phyloP scores from a whole-genome alignment of 1,140 invertebrate species.

The Triops longicaudatus region DNA sequence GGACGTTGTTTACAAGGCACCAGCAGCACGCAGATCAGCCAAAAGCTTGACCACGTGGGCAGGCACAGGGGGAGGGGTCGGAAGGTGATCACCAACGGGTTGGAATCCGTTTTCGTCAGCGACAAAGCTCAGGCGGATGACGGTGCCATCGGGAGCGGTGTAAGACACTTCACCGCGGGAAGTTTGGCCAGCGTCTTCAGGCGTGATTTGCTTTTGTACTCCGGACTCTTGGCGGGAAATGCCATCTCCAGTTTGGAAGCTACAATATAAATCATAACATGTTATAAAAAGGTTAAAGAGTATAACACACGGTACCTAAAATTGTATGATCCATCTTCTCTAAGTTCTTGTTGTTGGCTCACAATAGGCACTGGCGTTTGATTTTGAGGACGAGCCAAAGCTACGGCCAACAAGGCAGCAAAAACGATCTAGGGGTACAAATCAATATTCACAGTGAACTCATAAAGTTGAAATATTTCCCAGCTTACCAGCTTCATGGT shows the following conservation, averaged over 20 bases:
- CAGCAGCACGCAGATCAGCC: conserved; percentile 18
- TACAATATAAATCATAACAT: neutral
- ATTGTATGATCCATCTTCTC: conserved; percentile 54
- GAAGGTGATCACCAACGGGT: conserved; percentile 68
- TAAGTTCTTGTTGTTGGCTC: conserved; percentile 55
- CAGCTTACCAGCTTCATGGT: conserved; percentile 2
- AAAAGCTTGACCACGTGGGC: conserved; percentile 33
- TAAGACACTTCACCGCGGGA: conserved; percentile 69
- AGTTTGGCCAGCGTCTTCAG: conserved; percentile 53
- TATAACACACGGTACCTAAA: conserved; percentile 43
- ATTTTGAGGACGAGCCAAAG: conserved; percentile 22
- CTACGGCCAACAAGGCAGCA: conserved; percentile 20
- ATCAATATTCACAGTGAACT: neutral
- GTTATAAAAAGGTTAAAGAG: neutral
- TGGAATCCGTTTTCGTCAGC: conserved; percentile 78
- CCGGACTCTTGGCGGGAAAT: conserved; percentile 19
- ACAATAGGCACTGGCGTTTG: conserved; percentile 51
- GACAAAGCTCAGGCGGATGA: conserved; percentile 60
- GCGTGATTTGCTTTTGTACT: conserved; percentile 36
- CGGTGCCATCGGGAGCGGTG: conserved; percentile 52
- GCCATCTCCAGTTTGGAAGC: conserved; percentile 27
- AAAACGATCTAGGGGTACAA: conserved; percentile 20
- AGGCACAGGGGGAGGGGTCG: conserved; percentile 72
- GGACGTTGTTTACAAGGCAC: conserved; percentile 16
- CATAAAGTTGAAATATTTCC: neutral